Evolutionary conservation across 2,797 vertebrate species (phyloP), one percentile per base, ranked within the genome.

Genomic region (Avahi laniger): DNA sequence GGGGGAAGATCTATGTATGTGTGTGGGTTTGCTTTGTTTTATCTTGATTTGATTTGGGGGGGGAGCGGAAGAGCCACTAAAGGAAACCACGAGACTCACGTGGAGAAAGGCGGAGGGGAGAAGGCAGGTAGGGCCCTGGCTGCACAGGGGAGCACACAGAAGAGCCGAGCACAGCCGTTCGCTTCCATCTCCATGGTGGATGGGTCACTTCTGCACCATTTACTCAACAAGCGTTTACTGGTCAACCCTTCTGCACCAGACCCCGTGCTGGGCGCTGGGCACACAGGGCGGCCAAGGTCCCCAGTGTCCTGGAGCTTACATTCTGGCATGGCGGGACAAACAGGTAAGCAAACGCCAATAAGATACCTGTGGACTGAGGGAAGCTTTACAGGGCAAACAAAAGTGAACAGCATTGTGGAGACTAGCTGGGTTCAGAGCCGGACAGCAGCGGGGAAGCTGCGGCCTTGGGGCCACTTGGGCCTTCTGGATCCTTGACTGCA

Each of bases 81-180:
- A 52, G 46, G 38, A 78, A 89, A 52, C 17, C 35, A 61, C 14
- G 59, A 59, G 61, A 12, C 15, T 26, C 63, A 6, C 2, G 13
- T 7, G 4, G 35, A 76, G 38, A 50, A 26, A 81, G 28, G 3
- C 1, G 54, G 5, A 57, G 5, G 20, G 38, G 17, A 87, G 7
- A 22, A 50, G 28, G 20, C 2, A 11, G 13, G n/a, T 1, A 1
- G 1, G 3, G 4, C 15, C 26, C 41, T 24, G 33, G 54, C 20
- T 43, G 2, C 13, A 5, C 0, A 0, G 2, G 0, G 20, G 72
- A 35, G 57, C 76, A n/a, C 7, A n/a, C 3, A 24, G 69, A 17
- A 59, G 38, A 30, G n/a, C 67, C 30, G 54, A 38, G 41, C 20
- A 7, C 67, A 18, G 38, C 11, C 20, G 57, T 59, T 84, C 28